Percentiles rank a stretch among this genome's conserved stretches.
Evolutionary conservation across 1,140 invertebrate species (phyloP).

Genomic region (Andrena cerasifolii): DNA sequence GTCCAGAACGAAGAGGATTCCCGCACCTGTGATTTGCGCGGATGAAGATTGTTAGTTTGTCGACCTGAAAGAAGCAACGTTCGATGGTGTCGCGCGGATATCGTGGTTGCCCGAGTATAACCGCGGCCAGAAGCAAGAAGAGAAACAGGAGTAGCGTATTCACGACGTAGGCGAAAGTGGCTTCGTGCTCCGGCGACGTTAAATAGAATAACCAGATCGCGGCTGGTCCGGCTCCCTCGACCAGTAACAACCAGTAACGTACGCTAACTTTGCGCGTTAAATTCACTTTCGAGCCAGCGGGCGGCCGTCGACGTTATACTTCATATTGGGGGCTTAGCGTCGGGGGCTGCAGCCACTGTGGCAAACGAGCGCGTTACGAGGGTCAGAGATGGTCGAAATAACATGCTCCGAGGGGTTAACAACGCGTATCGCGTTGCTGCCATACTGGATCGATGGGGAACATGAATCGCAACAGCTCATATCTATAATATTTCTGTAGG

Average conservation of each 20-base stretch:
- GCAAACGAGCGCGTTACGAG: neutral
- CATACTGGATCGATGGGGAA: too few relatives aligned
- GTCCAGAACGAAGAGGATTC: too few relatives aligned
- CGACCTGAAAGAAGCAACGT: neutral
- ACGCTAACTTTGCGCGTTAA: constrained; percentile 33
- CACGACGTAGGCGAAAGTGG: constrained; percentile 60
- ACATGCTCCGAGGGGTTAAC: neutral
- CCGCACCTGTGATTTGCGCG: neutral
- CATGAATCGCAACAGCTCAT: too few relatives aligned
- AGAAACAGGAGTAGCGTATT: constrained; percentile 46
- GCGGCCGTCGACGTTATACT: constrained; percentile 2
- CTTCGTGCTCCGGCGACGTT: constrained; percentile 60
- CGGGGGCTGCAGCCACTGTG: neutral
- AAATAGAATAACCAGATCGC: constrained; percentile 69
- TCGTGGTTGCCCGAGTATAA: constrained; percentile 9
- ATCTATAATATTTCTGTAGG: too few relatives aligned
- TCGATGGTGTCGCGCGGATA: neutral
- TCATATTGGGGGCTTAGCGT: constrained; percentile 1
- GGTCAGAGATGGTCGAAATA: neutral
- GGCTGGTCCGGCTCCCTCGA: constrained; percentile 49
- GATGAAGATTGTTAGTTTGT: neutral
- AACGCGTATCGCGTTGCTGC: neutral
- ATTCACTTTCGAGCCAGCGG: constrained; percentile 34
- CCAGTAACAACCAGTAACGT: constrained; percentile 55
- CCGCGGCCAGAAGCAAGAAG: constrained; percentile 20